A percentile compares a stretch with the other conserved stretches of the same genome.
Evolutionary conservation across 2,797 vertebrate species (phyloP).

Genomic region (Epinephelus malabaricus): DNA sequence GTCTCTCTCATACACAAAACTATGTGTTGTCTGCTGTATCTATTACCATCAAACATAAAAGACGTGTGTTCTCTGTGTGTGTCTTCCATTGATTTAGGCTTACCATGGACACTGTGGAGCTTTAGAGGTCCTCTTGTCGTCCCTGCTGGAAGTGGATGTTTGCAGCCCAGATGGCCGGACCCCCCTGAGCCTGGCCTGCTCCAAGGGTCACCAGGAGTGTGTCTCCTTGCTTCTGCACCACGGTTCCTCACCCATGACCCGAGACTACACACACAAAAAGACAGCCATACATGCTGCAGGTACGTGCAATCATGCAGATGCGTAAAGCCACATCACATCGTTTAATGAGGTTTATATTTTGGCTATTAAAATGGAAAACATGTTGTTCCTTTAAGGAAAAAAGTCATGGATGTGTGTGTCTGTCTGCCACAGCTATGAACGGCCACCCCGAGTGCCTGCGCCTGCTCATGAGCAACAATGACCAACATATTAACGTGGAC

Average conservation of each 20-base stretch:
- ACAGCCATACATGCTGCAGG: slow-evolving; percentile 96
- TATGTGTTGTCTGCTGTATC: not conserved
- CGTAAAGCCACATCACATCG: not conserved
- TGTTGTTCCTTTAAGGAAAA: not conserved
- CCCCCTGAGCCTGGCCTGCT: slow-evolving; percentile 93
- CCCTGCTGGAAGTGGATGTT: slow-evolving; percentile 94
- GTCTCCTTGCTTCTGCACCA: slow-evolving; percentile 97
- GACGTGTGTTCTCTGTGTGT: not conserved
- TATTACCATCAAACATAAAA: not conserved
- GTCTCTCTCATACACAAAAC: not conserved
- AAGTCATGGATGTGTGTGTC: slow-evolving; percentile 24
- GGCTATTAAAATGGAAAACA: not conserved
- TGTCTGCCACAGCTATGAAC: slow-evolving; percentile 88
- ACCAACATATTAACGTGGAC: slow-evolving; percentile 91
- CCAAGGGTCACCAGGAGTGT: slow-evolving; percentile 96
- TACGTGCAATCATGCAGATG: slow-evolving; percentile 52
- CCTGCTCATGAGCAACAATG: slow-evolving; percentile 92
- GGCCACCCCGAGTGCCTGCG: slow-evolving; percentile 96
- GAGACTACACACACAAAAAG: slow-evolving; percentile 94
- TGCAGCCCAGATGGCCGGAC: slow-evolving; percentile 94
- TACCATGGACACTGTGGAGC: slow-evolving; percentile 97
- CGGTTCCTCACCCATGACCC: slow-evolving; percentile 93
- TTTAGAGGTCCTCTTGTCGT: slow-evolving; percentile 94
- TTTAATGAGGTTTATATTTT: not conserved
- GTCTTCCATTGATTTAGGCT: slow-evolving; percentile 83